Percentiles rank a stretch among this genome's conserved stretches.
Evolutionary conservation across 2,888 invertebrate genomes (phyloP).

Genomic region (Dendrolimus pini): DNA sequence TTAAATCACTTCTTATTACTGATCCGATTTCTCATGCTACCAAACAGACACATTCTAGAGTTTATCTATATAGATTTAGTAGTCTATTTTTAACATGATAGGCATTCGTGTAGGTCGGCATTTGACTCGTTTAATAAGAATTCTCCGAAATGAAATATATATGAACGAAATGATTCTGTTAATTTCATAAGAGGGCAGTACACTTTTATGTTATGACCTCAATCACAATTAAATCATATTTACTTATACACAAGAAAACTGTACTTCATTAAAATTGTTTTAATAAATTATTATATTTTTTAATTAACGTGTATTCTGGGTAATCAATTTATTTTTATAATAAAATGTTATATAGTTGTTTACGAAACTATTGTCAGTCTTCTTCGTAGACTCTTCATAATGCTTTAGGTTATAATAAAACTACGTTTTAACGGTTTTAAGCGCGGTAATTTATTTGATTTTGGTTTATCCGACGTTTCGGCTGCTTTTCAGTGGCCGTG

Average conservation of each 20-base stretch:
- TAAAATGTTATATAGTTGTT: no score
- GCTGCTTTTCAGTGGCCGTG: no score
- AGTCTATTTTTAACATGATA: background rate
- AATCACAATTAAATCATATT: background rate
- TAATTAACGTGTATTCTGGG: no score
- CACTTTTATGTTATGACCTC: background rate
- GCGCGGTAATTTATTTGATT: no score
- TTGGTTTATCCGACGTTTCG: no score
- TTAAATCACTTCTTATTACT: background rate
- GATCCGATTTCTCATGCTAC: background rate
- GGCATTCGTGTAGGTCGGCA: background rate
- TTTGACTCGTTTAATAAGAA: background rate
- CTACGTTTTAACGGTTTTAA: no score
- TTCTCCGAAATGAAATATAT: background rate
- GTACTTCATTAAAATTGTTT: background rate
- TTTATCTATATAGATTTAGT: background rate
- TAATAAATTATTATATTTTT: background rate
- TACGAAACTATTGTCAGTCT: no score
- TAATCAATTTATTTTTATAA: background rate
- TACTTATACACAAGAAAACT: background rate
- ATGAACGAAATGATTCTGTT: background rate
- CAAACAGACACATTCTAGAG: background rate
- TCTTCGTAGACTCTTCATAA: no score
- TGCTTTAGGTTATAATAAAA: no score
- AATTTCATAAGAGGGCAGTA: background rate